Evolutionary conservation across 1,140 invertebrate species (phyloP), one percentile per base, ranked within the genome.

Genomic region (Leptinotarsa undecemlineata): DNA sequence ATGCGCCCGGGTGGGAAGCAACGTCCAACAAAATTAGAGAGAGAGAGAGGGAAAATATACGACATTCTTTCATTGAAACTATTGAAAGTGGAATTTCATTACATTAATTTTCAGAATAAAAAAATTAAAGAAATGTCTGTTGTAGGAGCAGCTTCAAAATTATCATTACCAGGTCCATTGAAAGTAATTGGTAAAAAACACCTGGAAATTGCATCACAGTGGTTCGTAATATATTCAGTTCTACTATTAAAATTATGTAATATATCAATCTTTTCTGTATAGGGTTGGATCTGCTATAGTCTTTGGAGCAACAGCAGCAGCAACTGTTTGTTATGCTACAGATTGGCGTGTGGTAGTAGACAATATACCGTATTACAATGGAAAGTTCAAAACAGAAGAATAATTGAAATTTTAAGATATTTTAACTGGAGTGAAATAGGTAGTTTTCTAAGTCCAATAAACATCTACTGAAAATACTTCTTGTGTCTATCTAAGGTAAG

Each of bases 291-390:
- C 91, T 47, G 87, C 85, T 8, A 79, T 83, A 1, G 85, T 85
- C 5, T 95, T 91, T 83, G 92, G 93, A 72, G 87, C 87, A 57
- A 84, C 88, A 5, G 89, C 87, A 62, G 86, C 86, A 71, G 75
- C 89, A 14, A 85, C 82, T 0, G 48, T 92, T 4, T 83, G 91
- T 13, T 95, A 93, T 83, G 88, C 92, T 68, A 94, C 92, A 0
- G 93, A 95, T 79, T 95, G 93, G 93, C 92, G 91, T 85, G 79
- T 89, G 15, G 84, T 94, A 74, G 85, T 91, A 57, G 87, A 91
- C 79, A 90, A 92, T 81, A 83, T 95, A 62, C 94, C 94, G 21
- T 92, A 89, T 82, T 94, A 94, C 83, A 87, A 88, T 78, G 88
- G 88, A 71, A 94, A 95, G 86, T 95, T 91, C 82, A 83, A 88